Evolutionary conservation across 2,113 vertebrate genomes (phyloP).

Genomic region (Notarius quadriscutis): DNA sequence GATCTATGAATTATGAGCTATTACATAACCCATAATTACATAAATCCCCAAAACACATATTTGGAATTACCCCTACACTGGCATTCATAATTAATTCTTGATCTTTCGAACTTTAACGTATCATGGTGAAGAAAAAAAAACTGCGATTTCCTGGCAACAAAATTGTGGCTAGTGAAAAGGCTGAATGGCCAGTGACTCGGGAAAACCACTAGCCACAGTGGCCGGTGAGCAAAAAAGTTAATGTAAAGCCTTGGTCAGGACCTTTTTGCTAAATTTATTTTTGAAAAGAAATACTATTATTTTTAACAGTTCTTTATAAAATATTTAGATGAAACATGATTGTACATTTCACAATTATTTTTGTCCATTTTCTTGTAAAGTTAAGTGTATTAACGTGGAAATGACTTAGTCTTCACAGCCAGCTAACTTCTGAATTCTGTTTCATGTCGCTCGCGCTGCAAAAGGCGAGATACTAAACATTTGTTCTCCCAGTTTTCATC

Average conservation of each 20-base stretch:
- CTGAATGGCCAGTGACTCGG: too few species aligned
- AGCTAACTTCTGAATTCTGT: conserved; percentile 7
- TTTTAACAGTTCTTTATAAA: background rate
- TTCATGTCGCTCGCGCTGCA: background rate
- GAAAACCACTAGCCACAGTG: too few species aligned
- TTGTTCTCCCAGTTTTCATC: conserved; percentile 57
- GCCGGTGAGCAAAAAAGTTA: too few species aligned
- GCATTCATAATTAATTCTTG: too few species aligned
- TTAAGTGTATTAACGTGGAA: background rate
- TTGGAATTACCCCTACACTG: too few species aligned
- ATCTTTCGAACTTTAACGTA: too few species aligned
- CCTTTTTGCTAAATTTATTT: background rate
- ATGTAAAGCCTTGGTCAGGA: background rate
- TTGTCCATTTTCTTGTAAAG: background rate
- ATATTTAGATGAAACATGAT: background rate
- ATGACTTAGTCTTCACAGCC: background rate
- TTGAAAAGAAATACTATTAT: background rate
- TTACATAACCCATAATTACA: too few species aligned
- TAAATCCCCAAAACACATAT: too few species aligned
- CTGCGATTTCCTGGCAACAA: too few species aligned
- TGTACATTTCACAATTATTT: background rate
- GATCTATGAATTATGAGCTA: too few species aligned
- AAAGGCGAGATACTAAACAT: conserved; percentile 29
- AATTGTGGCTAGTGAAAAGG: too few species aligned
- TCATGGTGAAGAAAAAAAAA: too few species aligned